Evolutionary conservation across 2,888 invertebrate genomes (phyloP), one percentile per base, ranked within the genome.

Genomic region (Poecilobothrus nobilitatus): DNA sequence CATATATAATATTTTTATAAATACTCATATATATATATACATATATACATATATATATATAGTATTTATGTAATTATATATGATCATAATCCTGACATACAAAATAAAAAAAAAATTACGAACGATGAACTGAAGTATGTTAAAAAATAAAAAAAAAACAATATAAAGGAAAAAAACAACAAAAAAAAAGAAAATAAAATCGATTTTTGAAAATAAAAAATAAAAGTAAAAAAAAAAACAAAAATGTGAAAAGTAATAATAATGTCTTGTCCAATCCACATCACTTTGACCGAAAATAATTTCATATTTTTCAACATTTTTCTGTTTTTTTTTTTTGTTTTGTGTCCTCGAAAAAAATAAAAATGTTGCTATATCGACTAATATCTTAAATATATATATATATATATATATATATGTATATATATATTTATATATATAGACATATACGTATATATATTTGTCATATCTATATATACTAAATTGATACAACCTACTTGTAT

Each of bases 221-320:
- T n/a, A n/a, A 27, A 27, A 27, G 27, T 4, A 27, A 27, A 27
- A 27, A 27, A 27, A 27, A 27, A 27, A 27, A 27, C 27, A 27
- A 27, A n/a, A 27, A 27, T 27, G 27, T 27, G 53, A 53, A 53
- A 53, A 53, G 53, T 53, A 53, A 53, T 53, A 53, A 53, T 53
- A 18, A 53, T 53, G 53, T 53, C 53, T 53, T 53, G 53, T 53
- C 53, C 53, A 53, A 53, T 53, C 53, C 18, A 53, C 53, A 53
- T 53, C 53, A 53, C 53, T 53, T 53, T 53, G 53, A 53, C 53
- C 53, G 53, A 53, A 53, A 53, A 53, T 53, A 53, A 53, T 53
- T 53, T 53, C 18, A 53, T 53, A 53, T 53, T 53, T 53, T 18
- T n/a, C n/a, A n/a, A n/a, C n/a, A n/a, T n/a, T 18, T 53, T 53